Evolutionary conservation across 2,113 vertebrate species (phyloP), one percentile per base, ranked within the genome.

Genomic region (Stictonetta naevosa): DNA sequence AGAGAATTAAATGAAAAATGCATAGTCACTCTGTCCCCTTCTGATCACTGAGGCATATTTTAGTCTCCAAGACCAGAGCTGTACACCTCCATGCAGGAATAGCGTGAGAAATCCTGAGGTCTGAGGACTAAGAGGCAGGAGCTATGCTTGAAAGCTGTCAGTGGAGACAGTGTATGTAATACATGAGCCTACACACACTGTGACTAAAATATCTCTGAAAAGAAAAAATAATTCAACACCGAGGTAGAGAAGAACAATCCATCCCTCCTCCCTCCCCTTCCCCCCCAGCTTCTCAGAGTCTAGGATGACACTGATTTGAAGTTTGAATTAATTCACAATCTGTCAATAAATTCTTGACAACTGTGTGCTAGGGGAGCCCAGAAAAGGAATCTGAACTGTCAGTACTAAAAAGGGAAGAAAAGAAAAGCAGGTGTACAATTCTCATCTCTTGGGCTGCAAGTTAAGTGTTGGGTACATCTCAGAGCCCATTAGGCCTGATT

Each of bases 61-160:
- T 25, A 78, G 93, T 50, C 36, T 48, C 22, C 52, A 89, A 18
- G 7, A 58, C 40, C 29, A 93, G 56, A 93, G 21, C 26, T 87
- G 14, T 68, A 62, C n/a, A 78, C 64, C 75, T 68, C 48, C 7
- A 16, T 50, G 42, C 52, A 64, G 18, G 72, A 93, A 67, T 46
- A 50, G 14, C 60, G n/a, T 89, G 75, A 95, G 86, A 89, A 71
- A 94, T 75, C 86, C 46, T 76, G 83, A 76, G 62, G 42, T 91
- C 42, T 67, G 78, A 96, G 34, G 33, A 81, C 42, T 4, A 50
- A 78, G 12, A 13, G n/a, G 76, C 34, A 96, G 63, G 50, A 90
- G n/a, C 52, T n/a, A 13, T 85, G 31, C 59, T 53, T 76, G 23
- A 17, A 95, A 92, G 73, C 67, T 86, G 53, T 75, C 90, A 73